Base-by-base conservation (phyloP, 2,113 vertebrate species). In the Melierax canorus region DNA sequence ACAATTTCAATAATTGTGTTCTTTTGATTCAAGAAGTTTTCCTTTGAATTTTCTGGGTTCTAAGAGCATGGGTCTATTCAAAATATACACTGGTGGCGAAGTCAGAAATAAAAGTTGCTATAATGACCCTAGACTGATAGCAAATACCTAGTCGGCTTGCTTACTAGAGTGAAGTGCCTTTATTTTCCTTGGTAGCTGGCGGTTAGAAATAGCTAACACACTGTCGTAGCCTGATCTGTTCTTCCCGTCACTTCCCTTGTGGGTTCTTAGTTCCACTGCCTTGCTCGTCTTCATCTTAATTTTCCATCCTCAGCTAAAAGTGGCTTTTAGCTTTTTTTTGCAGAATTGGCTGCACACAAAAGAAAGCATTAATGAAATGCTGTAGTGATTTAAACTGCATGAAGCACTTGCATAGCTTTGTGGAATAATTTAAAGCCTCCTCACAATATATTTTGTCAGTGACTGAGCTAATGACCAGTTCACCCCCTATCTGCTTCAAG, bases 1-100 rank as follows among this genome's bases (percentile, higher is more conserved):
- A 5, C 0, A 0, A 12, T 55, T 86, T 51, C 73, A 83, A 0
- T 75, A 81, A 51, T 18, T 38, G 12, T 8, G 1, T 27, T 76
- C 29, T 53, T 59, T 46, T 60, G 46, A 68, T 68, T 89, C n/a
- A 82, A 45, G 53, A 79, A 74, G 20, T 12, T 75, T 55, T 75
- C 48, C 39, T 95, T 76, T 88, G 69, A 86, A 59, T 86, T 76
- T 72, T 22, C 22, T 66, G 50, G 11, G 20, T 32, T 34, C 53
- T 79, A 10, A 39, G 73, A 50, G 39, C 11, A 11, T 30, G 30
- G 38, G 8, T 69, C 38, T 76, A 7, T 68, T 86, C 15, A 39
- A 62, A 68, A 30, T 21, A 67, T 2, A 56, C 1, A 0, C 29
- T 18, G 32, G 3, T 78, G 71, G 56, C 74, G 43, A 39, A 51